A percentile compares a stretch with the other conserved stretches of the same genome.
Conservation (phyloP, 2,888 invertebrate species). For the Nemotelus pantherinus region DNA sequence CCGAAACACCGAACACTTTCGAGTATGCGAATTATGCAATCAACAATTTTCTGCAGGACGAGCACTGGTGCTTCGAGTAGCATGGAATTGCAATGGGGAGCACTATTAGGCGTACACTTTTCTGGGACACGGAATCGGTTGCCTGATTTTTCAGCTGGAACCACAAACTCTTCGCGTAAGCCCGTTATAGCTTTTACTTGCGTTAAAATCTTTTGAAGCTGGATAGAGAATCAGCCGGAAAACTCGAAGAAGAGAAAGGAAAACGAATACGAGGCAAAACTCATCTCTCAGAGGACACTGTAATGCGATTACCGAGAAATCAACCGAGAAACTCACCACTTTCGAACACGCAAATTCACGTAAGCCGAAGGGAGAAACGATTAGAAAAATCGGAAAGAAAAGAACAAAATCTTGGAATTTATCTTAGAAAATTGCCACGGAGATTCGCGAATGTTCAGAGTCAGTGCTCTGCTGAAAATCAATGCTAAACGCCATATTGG, state of each 20-base stretch:
- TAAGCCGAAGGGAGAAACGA: constrained; percentile 38
- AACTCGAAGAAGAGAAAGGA: constrained; percentile 7
- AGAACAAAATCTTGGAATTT: constrained; percentile 36
- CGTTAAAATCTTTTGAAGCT: constrained; percentile 16
- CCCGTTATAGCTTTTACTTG: neutral
- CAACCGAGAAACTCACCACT: constrained; percentile 18
- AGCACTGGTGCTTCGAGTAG: neutral
- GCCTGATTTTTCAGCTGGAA: constrained; percentile 17
- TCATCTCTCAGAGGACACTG: constrained; percentile 29
- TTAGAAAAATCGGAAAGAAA: constrained; percentile 38
- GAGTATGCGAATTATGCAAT: constrained; percentile 38
- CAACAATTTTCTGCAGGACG: constrained; percentile 3
- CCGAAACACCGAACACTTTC: constrained; percentile 1
- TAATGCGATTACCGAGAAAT: neutral
- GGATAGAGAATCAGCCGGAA: constrained; percentile 6
- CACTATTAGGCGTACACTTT: constrained; percentile 15
- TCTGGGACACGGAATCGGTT: constrained; percentile 25
- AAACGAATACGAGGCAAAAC: constrained; percentile 23
- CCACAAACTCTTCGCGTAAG: neutral
- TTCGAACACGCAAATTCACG: constrained; percentile 25
- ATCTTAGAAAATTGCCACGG: constrained; percentile 27
- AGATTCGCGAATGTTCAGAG: constrained; percentile 43
- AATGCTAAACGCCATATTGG: constrained; percentile 56
- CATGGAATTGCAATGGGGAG: constrained; percentile 7
- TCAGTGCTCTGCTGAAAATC: constrained; percentile 54